Evolutionary conservation across 2,888 invertebrate genomes (phyloP).

Genomic region (Trachelus tabidus): DNA sequence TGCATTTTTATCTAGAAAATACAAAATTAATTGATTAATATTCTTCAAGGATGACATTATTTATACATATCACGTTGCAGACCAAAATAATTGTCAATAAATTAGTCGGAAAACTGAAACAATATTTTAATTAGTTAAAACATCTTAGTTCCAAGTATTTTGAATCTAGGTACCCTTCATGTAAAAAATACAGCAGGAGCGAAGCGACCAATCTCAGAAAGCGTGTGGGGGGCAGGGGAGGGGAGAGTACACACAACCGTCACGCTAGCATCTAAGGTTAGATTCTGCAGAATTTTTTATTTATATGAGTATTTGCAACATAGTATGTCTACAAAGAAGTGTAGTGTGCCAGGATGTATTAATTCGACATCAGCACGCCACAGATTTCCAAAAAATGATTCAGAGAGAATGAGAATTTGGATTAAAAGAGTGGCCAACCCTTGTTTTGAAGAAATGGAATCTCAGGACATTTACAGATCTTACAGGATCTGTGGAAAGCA

Average conservation of each 20-base stretch:
- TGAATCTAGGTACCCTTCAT: slow-evolving; percentile 1
- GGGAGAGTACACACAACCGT: not conserved
- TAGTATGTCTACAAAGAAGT: not conserved
- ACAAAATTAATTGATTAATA: slow-evolving; percentile 13
- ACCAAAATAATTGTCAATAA: not conserved
- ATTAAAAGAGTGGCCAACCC: not conserved
- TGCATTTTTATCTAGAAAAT: slow-evolving; percentile 82
- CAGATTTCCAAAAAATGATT: slow-evolving; percentile 4
- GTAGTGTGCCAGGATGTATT: not conserved
- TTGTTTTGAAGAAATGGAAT: not conserved
- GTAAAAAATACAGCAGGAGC: not conserved
- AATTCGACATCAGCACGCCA: not conserved
- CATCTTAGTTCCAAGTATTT: not conserved
- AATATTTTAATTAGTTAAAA: not conserved
- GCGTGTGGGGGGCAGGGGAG: not conserved
- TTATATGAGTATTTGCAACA: not conserved
- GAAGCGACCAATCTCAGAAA: not conserved
- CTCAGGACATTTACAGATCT: not conserved
- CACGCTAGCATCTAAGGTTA: not conserved
- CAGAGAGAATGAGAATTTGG: slow-evolving; percentile 1
- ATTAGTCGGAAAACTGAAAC: not conserved
- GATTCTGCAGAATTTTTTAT: not conserved
- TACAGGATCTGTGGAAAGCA: not conserved
- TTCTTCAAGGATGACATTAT: not conserved
- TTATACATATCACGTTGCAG: not conserved